Conservation (phyloP, 2,888 invertebrate species). For the Lasioglossum vierecki region DNA sequence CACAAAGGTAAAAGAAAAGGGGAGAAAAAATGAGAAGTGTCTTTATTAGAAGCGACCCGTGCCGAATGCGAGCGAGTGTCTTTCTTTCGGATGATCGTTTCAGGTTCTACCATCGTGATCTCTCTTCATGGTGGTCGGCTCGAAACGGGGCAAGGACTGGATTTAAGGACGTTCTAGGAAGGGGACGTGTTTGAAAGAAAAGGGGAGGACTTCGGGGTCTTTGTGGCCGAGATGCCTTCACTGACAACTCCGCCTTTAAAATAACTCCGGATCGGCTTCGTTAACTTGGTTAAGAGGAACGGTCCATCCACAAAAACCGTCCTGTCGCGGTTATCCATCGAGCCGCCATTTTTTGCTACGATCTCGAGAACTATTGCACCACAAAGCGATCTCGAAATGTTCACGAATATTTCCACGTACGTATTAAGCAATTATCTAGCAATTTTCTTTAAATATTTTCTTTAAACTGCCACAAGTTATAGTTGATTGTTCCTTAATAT, state of each 20-base stretch:
- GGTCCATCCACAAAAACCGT: slow-evolving; percentile 21
- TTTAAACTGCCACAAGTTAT: neutral
- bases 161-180: slow-evolving; percentile 62
- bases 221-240: slow-evolving; percentile 65
- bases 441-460: neutral
- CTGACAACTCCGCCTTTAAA: slow-evolving; percentile 74
- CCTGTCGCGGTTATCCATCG: slow-evolving; percentile 6
- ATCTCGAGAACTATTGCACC: neutral
- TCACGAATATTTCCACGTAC: neutral
- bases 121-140: slow-evolving; percentile 73
- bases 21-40: slow-evolving; percentile 77
- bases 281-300: slow-evolving; percentile 26
- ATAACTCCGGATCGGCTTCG: slow-evolving; percentile 48
- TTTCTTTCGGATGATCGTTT: slow-evolving; percentile 70
- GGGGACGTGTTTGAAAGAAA: slow-evolving; percentile 72
- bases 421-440: neutral
- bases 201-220: slow-evolving; percentile 78
- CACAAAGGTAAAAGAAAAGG: slow-evolving; percentile 26
- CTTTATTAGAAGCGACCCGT: slow-evolving; percentile 80
- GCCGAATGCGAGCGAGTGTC: slow-evolving; percentile 75
- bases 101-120: slow-evolving; percentile 71
- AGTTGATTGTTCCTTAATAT: neutral
- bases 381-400: neutral
- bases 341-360: neutral
- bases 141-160: slow-evolving; percentile 67